phyloP scores from a whole-genome alignment of 2,113 vertebrate species.

The Pelmatolapia mariae region DNA sequence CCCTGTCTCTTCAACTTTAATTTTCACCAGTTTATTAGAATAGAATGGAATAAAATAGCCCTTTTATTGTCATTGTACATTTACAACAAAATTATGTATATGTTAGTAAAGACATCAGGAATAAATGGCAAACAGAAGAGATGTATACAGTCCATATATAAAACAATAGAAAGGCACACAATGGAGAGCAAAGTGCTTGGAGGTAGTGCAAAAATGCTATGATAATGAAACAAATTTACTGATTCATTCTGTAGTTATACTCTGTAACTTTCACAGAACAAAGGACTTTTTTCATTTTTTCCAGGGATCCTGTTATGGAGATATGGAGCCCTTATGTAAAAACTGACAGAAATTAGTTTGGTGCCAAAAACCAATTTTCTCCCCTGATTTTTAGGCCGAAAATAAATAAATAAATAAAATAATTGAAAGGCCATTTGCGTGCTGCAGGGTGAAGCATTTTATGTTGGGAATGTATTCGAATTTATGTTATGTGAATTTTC shows the following conservation, averaged over 20 bases:
- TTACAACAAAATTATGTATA: not conserved
- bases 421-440: not conserved
- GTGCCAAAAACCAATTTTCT: not conserved
- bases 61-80: not conserved
- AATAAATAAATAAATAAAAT: not conserved
- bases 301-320: not conserved
- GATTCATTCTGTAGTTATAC: not conserved
- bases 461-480: not conserved
- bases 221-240: not conserved
- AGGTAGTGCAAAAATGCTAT: not conserved
- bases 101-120: not conserved
- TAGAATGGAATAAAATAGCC: accelerated
- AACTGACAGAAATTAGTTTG: not conserved
- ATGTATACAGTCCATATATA: not conserved
- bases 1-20: not conserved
- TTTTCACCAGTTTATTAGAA: not conserved
- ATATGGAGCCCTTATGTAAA: not conserved
- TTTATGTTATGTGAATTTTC: not conserved
- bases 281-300: not conserved
- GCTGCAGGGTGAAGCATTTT: not conserved
- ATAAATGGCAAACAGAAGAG: not conserved
- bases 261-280: not conserved
- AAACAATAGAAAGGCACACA: not conserved
- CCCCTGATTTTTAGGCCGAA: not conserved
- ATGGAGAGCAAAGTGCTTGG: not conserved